Base-by-base conservation (phyloP, 2,888 invertebrate genomes). In the Argyresthia goedartella region DNA sequence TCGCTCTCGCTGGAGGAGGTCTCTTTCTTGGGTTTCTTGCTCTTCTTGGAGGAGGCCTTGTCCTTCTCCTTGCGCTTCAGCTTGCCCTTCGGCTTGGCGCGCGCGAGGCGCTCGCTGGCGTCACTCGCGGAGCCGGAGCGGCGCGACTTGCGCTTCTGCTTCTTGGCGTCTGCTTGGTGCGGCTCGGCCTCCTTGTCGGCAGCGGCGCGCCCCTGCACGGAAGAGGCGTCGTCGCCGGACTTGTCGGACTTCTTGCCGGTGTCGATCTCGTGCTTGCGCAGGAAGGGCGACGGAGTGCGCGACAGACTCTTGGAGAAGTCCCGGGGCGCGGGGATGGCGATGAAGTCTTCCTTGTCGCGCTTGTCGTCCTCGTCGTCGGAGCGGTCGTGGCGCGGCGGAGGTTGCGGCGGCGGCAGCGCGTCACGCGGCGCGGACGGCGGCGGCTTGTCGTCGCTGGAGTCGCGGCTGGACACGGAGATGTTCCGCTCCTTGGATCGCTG, bases 281-380 rank as follows among this genome's bases (percentile, higher is more conserved):
- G 91, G 76, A 95, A 95, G 45, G 95, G 95, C 13, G 95, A 95
- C 11, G 95, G 95, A 0, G 95, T 95, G 57, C 95, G 89, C n/a
- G 95, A 95, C 45, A 94, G 86, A 66, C 94, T 95, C 70, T 89
- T 89, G 16, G 92, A 92, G 71, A 91, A 92, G 68, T 92, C 82
- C 39, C 84, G 72, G 53, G 76, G 58, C 13, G 67, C 69, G 41
- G 85, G 80, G 51, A 86, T 69, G 1, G 73, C 60, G 57, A 86
- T 67, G 56, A 85, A 78, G 57, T 85, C 81, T 49, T 77, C 77
- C 52, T 65, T 79, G n/a, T n/a, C n/a, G n/a, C n/a, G n/a, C n/a
- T n/a, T n/a, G 25, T 81, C 81, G 53, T 87, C 87, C 25, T 82
- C 82, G 55, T 81, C 86, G 8, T 85, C 82, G 7, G 80, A 72